Evolutionary conservation across 2,888 invertebrate species (phyloP).

Genomic region (Brachylomia viminalis): DNA sequence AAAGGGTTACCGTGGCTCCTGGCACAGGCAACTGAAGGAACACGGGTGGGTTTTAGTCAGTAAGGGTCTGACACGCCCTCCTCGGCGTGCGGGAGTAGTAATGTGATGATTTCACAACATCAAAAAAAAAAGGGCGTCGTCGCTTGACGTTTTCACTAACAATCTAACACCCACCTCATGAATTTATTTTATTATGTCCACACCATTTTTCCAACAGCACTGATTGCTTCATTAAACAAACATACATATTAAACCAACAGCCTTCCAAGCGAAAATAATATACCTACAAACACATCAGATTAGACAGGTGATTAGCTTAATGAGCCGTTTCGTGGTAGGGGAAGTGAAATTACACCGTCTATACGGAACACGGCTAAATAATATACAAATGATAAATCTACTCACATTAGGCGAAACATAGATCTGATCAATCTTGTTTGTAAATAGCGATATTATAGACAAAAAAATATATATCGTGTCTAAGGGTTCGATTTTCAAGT

Average conservation of each 20-base stretch:
- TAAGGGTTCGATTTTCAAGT: too few relatives aligned
- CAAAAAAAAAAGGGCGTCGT: too few relatives aligned
- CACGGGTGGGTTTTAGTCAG: too few relatives aligned
- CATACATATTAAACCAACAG: not conserved
- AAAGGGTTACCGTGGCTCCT: too few relatives aligned
- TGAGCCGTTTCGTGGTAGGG: conserved; percentile 44
- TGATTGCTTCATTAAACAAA: conserved; percentile 24
- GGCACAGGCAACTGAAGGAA: too few relatives aligned
- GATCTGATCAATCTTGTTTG: conserved; percentile 11
- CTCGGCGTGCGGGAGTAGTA: too few relatives aligned
- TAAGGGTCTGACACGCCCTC: too few relatives aligned
- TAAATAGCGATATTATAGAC: too few relatives aligned
- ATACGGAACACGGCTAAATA: conserved; percentile 7
- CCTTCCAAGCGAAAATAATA: conserved; percentile 26
- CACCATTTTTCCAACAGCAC: not conserved
- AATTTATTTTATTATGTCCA: not conserved
- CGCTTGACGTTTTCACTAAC: too few relatives aligned
- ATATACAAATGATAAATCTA: conserved; percentile 13
- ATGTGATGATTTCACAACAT: too few relatives aligned
- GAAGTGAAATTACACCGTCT: conserved; percentile 36
- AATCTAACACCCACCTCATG: too few relatives aligned
- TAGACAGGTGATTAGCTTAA: conserved; percentile 52
- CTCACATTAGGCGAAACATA: not conserved
- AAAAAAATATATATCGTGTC: not conserved
- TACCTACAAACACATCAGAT: conserved; percentile 36